phyloP scores from a whole-genome alignment of 2,113 vertebrate species.

The Menura novaehollandiae region DNA sequence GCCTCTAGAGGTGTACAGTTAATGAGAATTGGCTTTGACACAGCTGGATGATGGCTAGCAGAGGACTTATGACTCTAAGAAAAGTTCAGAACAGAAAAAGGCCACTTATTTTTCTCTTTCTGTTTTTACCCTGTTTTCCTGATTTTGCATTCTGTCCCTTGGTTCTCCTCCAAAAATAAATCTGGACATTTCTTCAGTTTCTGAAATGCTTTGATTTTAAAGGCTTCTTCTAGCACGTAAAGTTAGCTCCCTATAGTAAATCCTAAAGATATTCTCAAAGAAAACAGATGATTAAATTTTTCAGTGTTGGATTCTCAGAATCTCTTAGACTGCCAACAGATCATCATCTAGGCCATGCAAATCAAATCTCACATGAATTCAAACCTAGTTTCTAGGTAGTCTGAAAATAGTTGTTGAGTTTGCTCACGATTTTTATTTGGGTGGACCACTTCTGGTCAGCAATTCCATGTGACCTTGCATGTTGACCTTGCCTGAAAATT shows the following conservation, averaged over 20 bases:
- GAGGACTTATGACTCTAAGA: not conserved
- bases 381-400: not conserved
- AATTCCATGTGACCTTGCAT: not conserved
- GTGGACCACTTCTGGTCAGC: not conserved
- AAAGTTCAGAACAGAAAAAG: not conserved
- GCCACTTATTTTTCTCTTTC: not conserved
- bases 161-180: conserved; percentile 17
- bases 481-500: not conserved
- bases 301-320: not conserved
- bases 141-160: not conserved
- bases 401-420: not conserved
- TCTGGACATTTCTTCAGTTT: not conserved
- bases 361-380: not conserved
- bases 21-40: not conserved
- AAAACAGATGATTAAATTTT: not conserved
- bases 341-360: not conserved
- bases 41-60: not conserved
- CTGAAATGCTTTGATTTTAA: conserved; percentile 10
- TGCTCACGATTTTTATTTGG: not conserved
- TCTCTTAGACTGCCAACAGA: not conserved
- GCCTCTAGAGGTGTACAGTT: not conserved
- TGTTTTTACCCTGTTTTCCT: not conserved
- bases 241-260: not conserved
- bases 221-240: not conserved
- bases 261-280: not conserved